Evolutionary conservation across 2,797 vertebrate genomes (phyloP).

Genomic region (Phataginus tricuspis): DNA sequence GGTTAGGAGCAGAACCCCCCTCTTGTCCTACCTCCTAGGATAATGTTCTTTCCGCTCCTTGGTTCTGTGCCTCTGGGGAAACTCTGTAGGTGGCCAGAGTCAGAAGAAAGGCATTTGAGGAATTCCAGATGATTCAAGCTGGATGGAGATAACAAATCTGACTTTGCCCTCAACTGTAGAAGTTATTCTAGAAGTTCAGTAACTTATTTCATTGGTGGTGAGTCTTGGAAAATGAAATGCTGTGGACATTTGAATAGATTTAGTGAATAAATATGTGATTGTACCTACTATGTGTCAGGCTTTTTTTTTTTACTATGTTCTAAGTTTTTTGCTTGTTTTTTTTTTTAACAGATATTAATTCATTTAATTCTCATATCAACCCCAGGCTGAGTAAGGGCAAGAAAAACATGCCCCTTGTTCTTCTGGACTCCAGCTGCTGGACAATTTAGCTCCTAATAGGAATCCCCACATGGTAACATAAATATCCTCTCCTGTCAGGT

Average conservation of each 20-base stretch:
- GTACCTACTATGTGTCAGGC: background rate
- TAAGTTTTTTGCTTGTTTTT: background rate
- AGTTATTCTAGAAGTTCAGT: background rate
- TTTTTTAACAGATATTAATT: background rate
- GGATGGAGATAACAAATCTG: slow-evolving; percentile 23
- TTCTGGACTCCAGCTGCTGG: background rate
- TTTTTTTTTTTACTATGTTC: background rate
- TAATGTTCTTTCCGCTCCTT: background rate
- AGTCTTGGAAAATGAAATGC: background rate
- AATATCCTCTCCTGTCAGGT: background rate
- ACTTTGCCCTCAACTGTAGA: background rate
- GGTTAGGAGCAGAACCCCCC: background rate
- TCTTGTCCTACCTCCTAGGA: background rate
- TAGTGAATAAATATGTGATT: background rate
- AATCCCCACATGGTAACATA: slow-evolving; percentile 14
- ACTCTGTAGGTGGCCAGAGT: background rate
- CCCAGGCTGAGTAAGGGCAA: background rate
- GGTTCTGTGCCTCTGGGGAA: background rate
- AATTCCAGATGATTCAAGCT: background rate
- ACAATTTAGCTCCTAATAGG: background rate
- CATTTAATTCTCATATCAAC: background rate
- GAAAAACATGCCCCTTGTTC: background rate
- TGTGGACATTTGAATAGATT: background rate
- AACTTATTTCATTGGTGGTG: background rate
- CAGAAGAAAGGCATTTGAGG: background rate